Evolutionary conservation across 2,113 vertebrate species (phyloP).

Genomic region (Macroglossus sobrinus): DNA sequence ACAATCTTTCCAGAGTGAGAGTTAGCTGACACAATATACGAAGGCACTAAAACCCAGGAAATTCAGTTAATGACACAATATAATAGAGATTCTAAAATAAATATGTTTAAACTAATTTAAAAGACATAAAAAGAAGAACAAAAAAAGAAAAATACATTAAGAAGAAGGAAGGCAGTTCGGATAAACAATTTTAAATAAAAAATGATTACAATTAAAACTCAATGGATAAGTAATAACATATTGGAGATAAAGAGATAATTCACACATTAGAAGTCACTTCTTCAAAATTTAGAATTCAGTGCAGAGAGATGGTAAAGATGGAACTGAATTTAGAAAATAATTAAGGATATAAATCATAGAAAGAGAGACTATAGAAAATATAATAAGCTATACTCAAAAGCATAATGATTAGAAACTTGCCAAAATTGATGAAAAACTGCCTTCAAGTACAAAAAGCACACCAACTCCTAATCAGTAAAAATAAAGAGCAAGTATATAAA

Average conservation of each 20-base stretch:
- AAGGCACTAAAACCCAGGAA: not conserved
- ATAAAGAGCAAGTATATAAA: not conserved
- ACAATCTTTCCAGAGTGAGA: not conserved
- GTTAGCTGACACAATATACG: not conserved
- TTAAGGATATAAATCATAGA: not conserved
- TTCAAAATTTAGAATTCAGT: not conserved
- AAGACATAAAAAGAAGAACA: not conserved
- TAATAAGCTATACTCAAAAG: not conserved
- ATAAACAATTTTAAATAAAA: not conserved
- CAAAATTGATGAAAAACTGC: not conserved
- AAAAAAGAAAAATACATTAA: not conserved
- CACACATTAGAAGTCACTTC: not conserved
- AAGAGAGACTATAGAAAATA: not conserved
- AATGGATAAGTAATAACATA: not conserved
- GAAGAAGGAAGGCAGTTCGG: not conserved
- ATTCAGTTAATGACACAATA: not conserved
- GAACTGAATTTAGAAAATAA: slow-evolving; percentile 6
- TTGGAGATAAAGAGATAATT: not conserved
- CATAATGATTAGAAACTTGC: not conserved
- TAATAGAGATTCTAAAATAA: not conserved
- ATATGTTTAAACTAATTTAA: not conserved
- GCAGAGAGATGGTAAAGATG: not conserved
- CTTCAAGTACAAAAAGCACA: not conserved
- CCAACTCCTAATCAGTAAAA: not conserved
- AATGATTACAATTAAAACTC: not conserved